Percentiles rank a stretch among this genome's conserved stretches.
Evolutionary conservation across 2,113 vertebrate species (phyloP).

Genomic region (Gallinago paraguaiae): DNA sequence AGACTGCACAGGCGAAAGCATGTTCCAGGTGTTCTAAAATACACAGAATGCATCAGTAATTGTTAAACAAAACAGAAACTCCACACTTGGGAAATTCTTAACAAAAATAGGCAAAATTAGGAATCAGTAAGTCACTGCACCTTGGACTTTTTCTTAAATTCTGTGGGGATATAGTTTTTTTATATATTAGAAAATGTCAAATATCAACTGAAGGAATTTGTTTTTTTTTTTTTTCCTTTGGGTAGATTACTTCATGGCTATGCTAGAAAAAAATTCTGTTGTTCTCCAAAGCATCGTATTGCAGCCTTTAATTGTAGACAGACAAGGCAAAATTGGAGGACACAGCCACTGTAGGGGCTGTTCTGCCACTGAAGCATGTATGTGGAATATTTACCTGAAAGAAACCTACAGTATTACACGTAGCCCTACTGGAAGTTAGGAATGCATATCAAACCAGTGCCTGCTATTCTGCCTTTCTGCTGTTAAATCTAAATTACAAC

Average conservation of each 20-base stretch:
- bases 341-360: fast-evolving
- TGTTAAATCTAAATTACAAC: conserved; percentile 41
- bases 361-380: not conserved
- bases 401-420: not conserved
- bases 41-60: not conserved
- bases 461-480: conserved; percentile 1
- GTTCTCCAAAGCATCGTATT: not conserved
- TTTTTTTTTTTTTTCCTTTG: no score
- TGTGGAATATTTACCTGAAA: not conserved
- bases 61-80: not conserved
- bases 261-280: not conserved
- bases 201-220: not conserved
- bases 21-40: not conserved
- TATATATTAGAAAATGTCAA: not conserved
- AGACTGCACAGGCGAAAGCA: not conserved
- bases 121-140: not conserved
- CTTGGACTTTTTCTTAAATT: not conserved
- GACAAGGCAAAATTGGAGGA: not conserved
- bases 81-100: not conserved
- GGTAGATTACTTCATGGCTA: not conserved
- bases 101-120: not conserved
- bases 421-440: not conserved
- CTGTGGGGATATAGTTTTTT: not conserved
- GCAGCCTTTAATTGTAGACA: not conserved
- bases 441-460: not conserved